Evolutionary conservation across 1,140 invertebrate species (phyloP).

Genomic region (Araneus ventricosus): DNA sequence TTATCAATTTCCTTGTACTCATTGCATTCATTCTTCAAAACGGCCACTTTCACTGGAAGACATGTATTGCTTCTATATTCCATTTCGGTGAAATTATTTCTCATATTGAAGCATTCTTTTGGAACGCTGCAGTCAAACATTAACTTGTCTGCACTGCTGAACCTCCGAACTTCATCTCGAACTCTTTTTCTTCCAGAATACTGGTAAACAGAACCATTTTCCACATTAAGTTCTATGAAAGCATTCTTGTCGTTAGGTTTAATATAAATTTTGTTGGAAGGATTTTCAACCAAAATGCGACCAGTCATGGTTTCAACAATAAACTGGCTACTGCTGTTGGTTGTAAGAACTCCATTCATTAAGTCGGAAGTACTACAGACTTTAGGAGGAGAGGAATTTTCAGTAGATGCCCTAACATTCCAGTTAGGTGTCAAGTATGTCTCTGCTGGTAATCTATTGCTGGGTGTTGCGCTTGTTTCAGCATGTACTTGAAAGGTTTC

Average conservation of each 20-base stretch:
- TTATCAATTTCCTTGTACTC: not conserved
- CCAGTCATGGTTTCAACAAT: not conserved
- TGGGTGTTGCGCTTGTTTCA: not conserved
- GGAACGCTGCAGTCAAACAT: not conserved
- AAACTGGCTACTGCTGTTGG: not conserved
- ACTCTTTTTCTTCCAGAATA: not conserved
- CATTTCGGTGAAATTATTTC: not conserved
- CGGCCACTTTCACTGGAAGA: not conserved
- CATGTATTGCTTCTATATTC: not conserved
- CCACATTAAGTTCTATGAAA: not conserved
- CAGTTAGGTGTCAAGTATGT: too few species aligned
- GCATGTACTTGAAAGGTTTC: not conserved
- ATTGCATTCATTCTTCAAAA: not conserved
- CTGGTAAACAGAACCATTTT: not conserved
- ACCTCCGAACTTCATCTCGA: not conserved
- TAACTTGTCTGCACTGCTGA: not conserved
- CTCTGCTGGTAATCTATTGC: too few species aligned
- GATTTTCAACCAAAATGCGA: not conserved
- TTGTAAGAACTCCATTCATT: not conserved
- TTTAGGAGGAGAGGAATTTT: not conserved
- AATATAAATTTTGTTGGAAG: not conserved
- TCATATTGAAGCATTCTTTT: too few species aligned
- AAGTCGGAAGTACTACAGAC: not conserved
- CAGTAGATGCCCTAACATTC: not conserved
- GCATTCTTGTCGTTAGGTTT: not conserved